Evolutionary conservation across 1,140 invertebrate species (phyloP), one percentile per base, ranked within the genome.

Genomic region (Acromyrmex echinatior): DNA sequence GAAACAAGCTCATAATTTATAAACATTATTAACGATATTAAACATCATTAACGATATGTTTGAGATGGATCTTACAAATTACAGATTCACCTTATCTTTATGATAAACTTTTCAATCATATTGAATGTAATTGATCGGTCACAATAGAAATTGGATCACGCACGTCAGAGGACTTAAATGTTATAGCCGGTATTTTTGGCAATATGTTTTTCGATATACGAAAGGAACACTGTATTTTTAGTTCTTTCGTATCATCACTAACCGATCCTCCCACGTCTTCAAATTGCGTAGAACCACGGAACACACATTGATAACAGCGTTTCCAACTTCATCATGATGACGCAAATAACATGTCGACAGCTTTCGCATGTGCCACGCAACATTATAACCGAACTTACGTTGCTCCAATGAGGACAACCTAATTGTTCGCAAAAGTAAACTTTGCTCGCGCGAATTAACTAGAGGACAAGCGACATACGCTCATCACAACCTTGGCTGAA

Each of bases 401-500:
- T 45, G 7, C 14, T 56, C 12, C 65, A 51, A 39, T 21, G 49
- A 81, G 35, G 51, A 71, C 51, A 51, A 71, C 35, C 79, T 81
- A 81, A 81, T 81, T 81, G 65, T 39, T 28, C 49, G 51, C n/a
- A n/a, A 71, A 81, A 70, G 79, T 71, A 81, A 81, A 71, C 65
- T 81, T 58, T 21, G 21, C 16, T 58, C 65, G 16, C 65, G 79
- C 79, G 39, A 81, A 81, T 71, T 81, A 71, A 21, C 65, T 56
- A 51, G 62, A 56, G 9, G 21, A 14, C 71, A 35, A 35, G 53
- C 51, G 25, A 4, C 74, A 10, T 5, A 21, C 28, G 49, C 28
- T 70, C 51, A 51, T 58, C 25, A 71, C 65, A 81, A 71, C 65
- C 79, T 81, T 81, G 78, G 31, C 9, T 81, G 65, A 81, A 71